Base-by-base conservation (phyloP, 2,888 invertebrate species). In the Abscondita cerata region DNA sequence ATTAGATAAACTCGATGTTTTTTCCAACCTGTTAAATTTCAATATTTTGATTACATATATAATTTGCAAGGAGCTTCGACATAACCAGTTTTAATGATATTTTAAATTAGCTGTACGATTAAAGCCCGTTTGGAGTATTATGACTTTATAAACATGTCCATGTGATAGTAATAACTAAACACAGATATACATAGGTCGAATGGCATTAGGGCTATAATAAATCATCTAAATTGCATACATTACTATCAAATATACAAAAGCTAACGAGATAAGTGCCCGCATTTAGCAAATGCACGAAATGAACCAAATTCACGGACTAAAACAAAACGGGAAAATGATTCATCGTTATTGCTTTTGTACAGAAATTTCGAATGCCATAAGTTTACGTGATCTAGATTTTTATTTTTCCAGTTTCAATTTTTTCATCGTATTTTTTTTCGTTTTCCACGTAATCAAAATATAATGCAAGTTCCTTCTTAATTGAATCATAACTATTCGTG, bases 401-500 rank as follows among this genome's bases (percentile, higher is more conserved):
- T 18, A 20, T 12, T 46, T 20, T 20, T 20, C 18, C 20, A 12
- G 18, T 46, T 20, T n/a, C n/a, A n/a, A n/a, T n/a, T 20, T 46
- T 46, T 46, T 8, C 12, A 46, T 12, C 18, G 46, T 20, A 16
- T 2, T 25, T 25, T 25, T 25, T 19, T 46, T 18, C n/a, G n/a
- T n/a, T n/a, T n/a, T n/a, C n/a, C n/a, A 47, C 2, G n/a, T 13
- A 25, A 20, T 59, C 59, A 55, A 46, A 59, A 54, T 41, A 53
- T 44, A 40, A 40, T 53, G 19, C 41, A 64, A 60, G 52, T 64
- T 55, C 53, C 63, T 51, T 65, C 63, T 51, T 65, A 66, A 68
- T 66, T 68, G 66, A 68, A 64, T 68, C 53, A 51, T 47, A 48
- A 59, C 59, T 64, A 65, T 61, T 46, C 64, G 62, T 66, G 64